Conservation (phyloP, 2,888 invertebrate species). For the Geotrupes spiniger region DNA sequence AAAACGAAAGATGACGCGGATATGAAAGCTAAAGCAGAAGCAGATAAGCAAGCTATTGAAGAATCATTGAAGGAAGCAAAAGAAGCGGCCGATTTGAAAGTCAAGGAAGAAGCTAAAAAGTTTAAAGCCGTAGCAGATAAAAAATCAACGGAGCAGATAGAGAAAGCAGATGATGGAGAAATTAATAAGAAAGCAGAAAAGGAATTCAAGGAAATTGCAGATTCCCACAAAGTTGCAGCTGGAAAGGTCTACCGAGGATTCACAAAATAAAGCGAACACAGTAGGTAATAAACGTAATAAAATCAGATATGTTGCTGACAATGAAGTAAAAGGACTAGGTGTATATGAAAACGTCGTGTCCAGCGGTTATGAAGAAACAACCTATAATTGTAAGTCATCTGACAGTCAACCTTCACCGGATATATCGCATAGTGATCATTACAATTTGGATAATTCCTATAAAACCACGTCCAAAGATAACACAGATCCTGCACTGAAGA, state of each 20-base stretch:
- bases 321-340: too few relatives aligned
- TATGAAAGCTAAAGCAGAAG: conserved; percentile 29
- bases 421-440: too few relatives aligned
- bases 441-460: conserved; percentile 41
- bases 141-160: too few relatives aligned
- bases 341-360: too few relatives aligned
- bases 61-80: conserved; percentile 14
- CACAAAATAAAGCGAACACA: conserved; percentile 37
- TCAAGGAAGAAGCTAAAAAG: conserved; percentile 32
- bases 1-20: conserved; percentile 24
- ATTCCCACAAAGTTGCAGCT: conserved; percentile 34
- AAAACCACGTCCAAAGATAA: conserved; percentile 32
- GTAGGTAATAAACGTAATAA: too few relatives aligned
- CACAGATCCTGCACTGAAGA: conserved; percentile 40
- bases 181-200: conserved; percentile 32
- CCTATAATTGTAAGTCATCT: too few relatives aligned
- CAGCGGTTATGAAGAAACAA: too few relatives aligned
- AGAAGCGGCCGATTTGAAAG: conserved; percentile 24
- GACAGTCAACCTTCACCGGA: too few relatives aligned
- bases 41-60: conserved; percentile 44
- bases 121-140: conserved; percentile 23
- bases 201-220: conserved; percentile 39
- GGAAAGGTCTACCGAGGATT: conserved; percentile 41
- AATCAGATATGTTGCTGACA: too few relatives aligned
- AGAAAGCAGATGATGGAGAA: conserved; percentile 29